Percentiles rank a stretch among this genome's conserved stretches.
These are phyloP conservation scores for Xestia rhomboidea DNA, from an alignment of 2,888 invertebrate species.

Conservation along the genomic window DNA sequence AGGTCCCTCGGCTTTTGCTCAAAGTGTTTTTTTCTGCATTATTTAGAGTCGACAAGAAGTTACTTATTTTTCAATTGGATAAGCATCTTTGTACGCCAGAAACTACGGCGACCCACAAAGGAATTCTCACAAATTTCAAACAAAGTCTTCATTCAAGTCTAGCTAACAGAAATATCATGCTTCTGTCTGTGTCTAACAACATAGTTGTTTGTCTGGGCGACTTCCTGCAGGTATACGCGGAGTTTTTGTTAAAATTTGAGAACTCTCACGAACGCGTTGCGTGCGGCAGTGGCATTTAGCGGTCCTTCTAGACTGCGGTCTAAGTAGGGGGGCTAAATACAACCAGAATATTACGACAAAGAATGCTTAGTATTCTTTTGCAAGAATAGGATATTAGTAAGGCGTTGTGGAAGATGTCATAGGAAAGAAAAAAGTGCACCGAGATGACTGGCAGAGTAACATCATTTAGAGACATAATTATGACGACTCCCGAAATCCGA, in stretches of 20 bases:
- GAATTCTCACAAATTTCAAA: neutral
- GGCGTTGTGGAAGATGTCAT: neutral
- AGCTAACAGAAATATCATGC: neutral
- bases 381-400: neutral
- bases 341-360: neutral
- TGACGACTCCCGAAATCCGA: neutral
- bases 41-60: no score
- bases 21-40: no score
- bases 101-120: no score
- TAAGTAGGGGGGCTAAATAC: neutral
- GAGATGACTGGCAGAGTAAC: neutral
- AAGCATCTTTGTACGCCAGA: no score
- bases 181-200: neutral
- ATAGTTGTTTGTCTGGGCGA: slow-evolving; percentile 16
- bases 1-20: no score
- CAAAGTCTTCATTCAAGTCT: neutral
- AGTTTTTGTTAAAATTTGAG: slow-evolving; percentile 45
- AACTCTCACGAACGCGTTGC: slow-evolving; percentile 46
- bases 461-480: neutral
- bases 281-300: slow-evolving; percentile 43
- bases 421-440: neutral
- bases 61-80: neutral
- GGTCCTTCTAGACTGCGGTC: slow-evolving; percentile 26
- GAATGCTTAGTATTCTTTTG: neutral
- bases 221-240: slow-evolving; percentile 10